Evolutionary conservation across 2,113 vertebrate species (phyloP).

Genomic region (Cheirogaleus medius): DNA sequence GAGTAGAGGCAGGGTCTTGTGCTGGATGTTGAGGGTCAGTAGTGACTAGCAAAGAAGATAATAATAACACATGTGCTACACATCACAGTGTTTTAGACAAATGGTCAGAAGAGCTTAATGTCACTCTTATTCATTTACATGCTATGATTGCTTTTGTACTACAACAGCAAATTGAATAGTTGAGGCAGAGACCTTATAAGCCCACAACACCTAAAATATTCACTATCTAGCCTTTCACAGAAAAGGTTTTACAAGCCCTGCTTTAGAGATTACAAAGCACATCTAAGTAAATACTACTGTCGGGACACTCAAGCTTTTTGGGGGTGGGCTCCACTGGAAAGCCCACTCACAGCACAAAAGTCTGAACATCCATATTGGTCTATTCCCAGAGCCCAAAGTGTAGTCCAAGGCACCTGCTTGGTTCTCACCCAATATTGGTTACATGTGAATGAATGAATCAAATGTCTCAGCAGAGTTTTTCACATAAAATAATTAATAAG

Average conservation of each 20-base stretch:
- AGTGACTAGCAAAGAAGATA: neutral
- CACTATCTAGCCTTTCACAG: neutral
- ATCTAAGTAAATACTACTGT: neutral
- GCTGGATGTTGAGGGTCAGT: neutral
- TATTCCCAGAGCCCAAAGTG: neutral
- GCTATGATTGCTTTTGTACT: neutral
- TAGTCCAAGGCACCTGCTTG: neutral
- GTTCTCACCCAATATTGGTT: neutral
- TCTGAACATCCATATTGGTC: neutral
- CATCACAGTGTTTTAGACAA: neutral
- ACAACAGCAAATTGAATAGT: neutral
- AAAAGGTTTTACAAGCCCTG: neutral
- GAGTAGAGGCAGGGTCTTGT: neutral
- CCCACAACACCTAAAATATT: neutral
- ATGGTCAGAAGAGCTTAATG: neutral
- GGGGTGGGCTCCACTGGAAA: neutral
- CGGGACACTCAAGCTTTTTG: neutral
- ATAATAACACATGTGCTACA: neutral
- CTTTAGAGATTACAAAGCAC: neutral
- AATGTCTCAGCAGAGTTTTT: neutral
- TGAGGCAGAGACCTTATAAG: neutral
- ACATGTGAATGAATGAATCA: neutral
- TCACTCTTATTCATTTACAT: neutral
- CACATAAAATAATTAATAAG: neutral
- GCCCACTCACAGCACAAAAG: neutral